phyloP scores from a whole-genome alignment of 2,113 vertebrate species.

The Pogonocichla stellata region DNA sequence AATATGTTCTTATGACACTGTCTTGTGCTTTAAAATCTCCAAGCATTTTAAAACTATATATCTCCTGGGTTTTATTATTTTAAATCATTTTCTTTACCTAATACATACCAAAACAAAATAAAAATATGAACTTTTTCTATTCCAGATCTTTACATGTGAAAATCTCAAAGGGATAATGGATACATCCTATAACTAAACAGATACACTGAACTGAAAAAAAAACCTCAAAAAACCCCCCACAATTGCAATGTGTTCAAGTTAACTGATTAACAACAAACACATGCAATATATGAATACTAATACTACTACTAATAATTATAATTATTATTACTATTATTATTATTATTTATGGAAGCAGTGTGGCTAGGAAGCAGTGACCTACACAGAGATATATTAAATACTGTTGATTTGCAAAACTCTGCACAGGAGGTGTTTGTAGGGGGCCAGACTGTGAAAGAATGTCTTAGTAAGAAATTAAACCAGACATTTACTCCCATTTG shows the following conservation, averaged over 20 bases:
- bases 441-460: background rate
- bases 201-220: fast-evolving
- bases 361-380: background rate
- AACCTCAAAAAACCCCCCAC: background rate
- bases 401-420: background rate
- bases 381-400: background rate
- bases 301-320: too few species aligned
- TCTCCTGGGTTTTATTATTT: background rate
- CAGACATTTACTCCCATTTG: background rate
- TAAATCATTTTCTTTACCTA: background rate
- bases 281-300: background rate
- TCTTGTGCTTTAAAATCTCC: background rate
- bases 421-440: background rate
- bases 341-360: background rate
- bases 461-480: background rate
- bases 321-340: too few species aligned
- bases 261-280: background rate
- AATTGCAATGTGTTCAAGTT: background rate
- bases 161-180: background rate
- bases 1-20: background rate
- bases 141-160: background rate
- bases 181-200: background rate
- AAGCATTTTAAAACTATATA: background rate
- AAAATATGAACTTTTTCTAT: background rate
- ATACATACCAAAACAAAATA: background rate